Conservation (phyloP, 2,113 vertebrate genomes). For the Hippopotamus amphibius region DNA sequence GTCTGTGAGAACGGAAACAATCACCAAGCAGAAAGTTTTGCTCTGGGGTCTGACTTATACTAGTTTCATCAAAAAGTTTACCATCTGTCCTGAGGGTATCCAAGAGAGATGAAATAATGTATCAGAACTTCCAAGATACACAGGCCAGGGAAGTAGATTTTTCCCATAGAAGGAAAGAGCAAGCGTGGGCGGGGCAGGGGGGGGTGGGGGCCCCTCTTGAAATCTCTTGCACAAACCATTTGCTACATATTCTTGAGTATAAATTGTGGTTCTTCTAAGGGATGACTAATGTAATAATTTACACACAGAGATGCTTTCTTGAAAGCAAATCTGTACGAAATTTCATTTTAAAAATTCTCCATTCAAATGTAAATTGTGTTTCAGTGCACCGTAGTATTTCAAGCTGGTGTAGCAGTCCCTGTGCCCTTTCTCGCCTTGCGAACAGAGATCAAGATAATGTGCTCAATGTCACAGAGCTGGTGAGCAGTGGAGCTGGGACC, state of each 20-base stretch:
- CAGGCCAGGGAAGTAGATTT: not conserved
- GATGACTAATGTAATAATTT: not conserved
- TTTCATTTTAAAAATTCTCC: not conserved
- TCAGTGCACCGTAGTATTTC: not conserved
- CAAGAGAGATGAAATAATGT: not conserved
- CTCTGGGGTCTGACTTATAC: not conserved
- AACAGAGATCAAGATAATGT: not conserved
- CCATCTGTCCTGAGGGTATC: not conserved
- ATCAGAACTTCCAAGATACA: constrained; percentile 14
- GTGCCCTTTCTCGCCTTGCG: not conserved
- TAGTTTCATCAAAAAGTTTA: constrained; percentile 47
- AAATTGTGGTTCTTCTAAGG: not conserved
- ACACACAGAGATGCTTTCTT: not conserved
- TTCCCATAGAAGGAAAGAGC: constrained; percentile 46
- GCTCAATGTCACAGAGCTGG: not conserved
- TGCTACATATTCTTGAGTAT: not conserved
- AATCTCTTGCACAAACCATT: not conserved
- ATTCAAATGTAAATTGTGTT: not conserved
- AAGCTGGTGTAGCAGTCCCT: not conserved
- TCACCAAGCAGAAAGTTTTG: not conserved
- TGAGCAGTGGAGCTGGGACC: not conserved
- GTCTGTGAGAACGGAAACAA: constrained; percentile 23
- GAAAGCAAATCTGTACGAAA: constrained; percentile 1
- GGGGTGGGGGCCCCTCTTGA: not conserved
- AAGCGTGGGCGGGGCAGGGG: not conserved